These are phyloP conservation scores for Balaeniceps rex DNA, from an alignment of 2,113 vertebrate species.

Conservation along the genomic window DNA sequence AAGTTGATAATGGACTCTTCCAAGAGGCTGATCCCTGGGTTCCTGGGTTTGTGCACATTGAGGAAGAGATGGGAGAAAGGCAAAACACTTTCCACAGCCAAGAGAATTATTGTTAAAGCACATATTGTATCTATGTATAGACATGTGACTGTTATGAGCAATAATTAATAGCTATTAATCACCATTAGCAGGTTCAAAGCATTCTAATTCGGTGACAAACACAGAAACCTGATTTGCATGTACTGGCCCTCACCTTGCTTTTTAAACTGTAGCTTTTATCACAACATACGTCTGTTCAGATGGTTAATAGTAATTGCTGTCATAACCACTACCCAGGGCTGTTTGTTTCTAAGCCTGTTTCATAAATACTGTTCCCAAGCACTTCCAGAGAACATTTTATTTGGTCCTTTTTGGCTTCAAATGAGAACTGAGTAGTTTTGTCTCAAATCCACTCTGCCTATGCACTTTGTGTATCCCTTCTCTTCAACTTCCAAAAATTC, in stretches of 20 bases:
- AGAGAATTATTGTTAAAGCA: neutral
- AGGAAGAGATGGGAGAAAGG: neutral
- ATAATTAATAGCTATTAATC: neutral
- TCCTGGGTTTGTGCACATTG: neutral
- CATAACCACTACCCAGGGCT: neutral
- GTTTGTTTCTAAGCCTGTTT: neutral
- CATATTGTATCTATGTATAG: neutral
- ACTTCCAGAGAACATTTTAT: neutral
- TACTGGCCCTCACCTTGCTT: neutral
- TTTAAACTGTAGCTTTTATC: neutral
- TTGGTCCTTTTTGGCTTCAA: neutral
- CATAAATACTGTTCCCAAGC: neutral
- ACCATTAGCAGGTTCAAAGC: neutral
- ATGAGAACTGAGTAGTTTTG: neutral
- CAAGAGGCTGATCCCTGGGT: neutral
- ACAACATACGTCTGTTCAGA: neutral
- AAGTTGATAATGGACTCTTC: neutral
- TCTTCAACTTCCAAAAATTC: neutral
- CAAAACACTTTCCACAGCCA: neutral
- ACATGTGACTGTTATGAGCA: neutral
- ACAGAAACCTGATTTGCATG: rapidly evolving
- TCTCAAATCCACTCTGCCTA: neutral
- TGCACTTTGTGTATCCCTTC: neutral
- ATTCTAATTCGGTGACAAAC: neutral
- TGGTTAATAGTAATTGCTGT: neutral